These are phyloP conservation scores for Drosophila sproati DNA, from an alignment of 1,140 invertebrate species.

Conservation along the genomic window DNA sequence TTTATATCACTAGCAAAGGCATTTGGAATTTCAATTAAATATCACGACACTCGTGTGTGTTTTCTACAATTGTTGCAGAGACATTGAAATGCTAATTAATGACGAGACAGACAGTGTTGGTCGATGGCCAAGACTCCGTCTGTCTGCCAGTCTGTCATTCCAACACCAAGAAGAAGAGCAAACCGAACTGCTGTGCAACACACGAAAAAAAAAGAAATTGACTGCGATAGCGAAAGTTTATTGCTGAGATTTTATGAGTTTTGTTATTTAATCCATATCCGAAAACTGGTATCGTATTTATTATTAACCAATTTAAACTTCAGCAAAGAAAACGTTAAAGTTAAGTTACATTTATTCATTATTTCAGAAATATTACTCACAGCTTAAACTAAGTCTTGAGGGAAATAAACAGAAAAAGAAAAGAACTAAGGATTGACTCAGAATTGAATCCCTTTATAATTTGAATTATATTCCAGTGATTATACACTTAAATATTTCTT, in stretches of 20 bases:
- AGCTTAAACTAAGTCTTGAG: too few species aligned
- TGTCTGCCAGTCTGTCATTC: not conserved
- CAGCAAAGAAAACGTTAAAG: too few species aligned
- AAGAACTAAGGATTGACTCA: too few species aligned
- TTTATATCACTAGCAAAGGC: constrained; percentile 35
- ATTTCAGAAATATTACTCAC: too few species aligned
- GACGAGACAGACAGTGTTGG: constrained; percentile 11
- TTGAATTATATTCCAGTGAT: too few species aligned
- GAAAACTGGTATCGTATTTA: constrained; percentile 6
- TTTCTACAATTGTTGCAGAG: constrained; percentile 22
- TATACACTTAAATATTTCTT: too few species aligned
- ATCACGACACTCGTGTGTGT: constrained; percentile 22
- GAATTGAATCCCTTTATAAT: too few species aligned
- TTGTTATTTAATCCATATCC: constrained; percentile 33
- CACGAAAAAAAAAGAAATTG: constrained; percentile 54
- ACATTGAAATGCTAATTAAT: constrained; percentile 47
- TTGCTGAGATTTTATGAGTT: constrained; percentile 19
- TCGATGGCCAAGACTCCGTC: constrained; percentile 1
- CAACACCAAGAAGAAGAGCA: constrained; percentile 21
- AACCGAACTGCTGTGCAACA: constrained; percentile 17
- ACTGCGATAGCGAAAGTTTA: constrained; percentile 73
- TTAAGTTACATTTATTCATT: too few species aligned
- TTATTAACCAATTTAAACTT: too few species aligned
- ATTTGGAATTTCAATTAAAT: constrained; percentile 72
- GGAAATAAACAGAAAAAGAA: too few species aligned